These are phyloP conservation scores for Lepeophtheirus salmonis DNA, from an alignment of 1,140 invertebrate species.

Conservation along the genomic window DNA sequence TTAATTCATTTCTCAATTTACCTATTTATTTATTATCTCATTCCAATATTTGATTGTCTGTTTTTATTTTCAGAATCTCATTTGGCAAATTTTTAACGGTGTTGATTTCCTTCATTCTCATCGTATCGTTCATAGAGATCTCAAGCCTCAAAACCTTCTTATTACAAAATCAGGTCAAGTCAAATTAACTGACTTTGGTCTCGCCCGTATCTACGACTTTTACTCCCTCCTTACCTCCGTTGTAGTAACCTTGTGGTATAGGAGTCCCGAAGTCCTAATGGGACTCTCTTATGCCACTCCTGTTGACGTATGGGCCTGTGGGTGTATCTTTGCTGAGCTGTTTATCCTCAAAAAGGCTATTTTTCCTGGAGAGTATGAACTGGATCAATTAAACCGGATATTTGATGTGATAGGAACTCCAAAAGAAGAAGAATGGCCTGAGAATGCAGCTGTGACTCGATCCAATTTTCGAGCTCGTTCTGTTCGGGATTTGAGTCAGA, in stretches of 20 bases:
- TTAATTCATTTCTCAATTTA: too few species aligned
- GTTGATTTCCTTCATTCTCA: slow-evolving; percentile 87
- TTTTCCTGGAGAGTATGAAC: slow-evolving; percentile 60
- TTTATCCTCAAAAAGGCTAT: slow-evolving; percentile 44
- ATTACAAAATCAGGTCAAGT: slow-evolving; percentile 60
- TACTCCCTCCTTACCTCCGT: slow-evolving; percentile 84
- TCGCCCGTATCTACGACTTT: slow-evolving; percentile 81
- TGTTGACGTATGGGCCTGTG: slow-evolving; percentile 88
- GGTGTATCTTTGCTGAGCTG: slow-evolving; percentile 83
- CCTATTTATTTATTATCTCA: too few species aligned
- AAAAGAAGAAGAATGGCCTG: slow-evolving; percentile 28
- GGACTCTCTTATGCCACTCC: slow-evolving; percentile 68
- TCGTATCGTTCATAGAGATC: slow-evolving; percentile 68
- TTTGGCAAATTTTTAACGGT: slow-evolving; percentile 26
- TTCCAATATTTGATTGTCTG: too few species aligned
- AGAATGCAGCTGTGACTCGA: slow-evolving; percentile 31
- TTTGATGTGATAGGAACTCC: slow-evolving; percentile 26
- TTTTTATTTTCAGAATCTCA: neutral
- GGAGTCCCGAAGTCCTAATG: slow-evolving; percentile 84
- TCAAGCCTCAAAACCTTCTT: slow-evolving; percentile 88
- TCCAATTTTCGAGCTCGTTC: slow-evolving; percentile 33
- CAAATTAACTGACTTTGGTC: slow-evolving; percentile 89
- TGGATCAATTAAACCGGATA: slow-evolving; percentile 5
- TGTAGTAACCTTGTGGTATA: slow-evolving; percentile 91
- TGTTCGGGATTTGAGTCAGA: slow-evolving; percentile 28